These are phyloP conservation scores for Salvator merianae DNA, from an alignment of 2,113 vertebrate species.

Conservation along the genomic window DNA sequence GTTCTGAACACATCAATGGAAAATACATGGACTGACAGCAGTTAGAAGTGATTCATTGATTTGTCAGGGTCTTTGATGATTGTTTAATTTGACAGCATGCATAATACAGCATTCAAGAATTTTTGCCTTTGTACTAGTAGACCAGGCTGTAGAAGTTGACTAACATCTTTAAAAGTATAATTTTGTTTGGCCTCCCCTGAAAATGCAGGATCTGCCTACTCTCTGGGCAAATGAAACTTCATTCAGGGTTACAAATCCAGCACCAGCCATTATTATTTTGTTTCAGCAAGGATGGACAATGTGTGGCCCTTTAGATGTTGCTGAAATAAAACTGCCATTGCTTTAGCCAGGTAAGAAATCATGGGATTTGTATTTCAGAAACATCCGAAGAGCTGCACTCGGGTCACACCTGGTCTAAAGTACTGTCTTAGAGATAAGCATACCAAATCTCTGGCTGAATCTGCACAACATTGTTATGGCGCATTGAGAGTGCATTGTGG, in stretches of 20 bases:
- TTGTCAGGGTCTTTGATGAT: not conserved
- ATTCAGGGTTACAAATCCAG: not conserved
- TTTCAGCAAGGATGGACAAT: not conserved
- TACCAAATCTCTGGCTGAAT: too few relatives aligned
- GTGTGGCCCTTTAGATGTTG: too few relatives aligned
- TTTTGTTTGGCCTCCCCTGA: not conserved
- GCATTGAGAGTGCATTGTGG: too few relatives aligned
- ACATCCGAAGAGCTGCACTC: too few relatives aligned
- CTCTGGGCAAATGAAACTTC: not conserved
- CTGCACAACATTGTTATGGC: too few relatives aligned
- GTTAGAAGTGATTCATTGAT: not conserved
- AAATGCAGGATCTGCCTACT: not conserved
- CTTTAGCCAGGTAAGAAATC: too few relatives aligned
- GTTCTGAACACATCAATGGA: not conserved
- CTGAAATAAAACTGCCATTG: too few relatives aligned
- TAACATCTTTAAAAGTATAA: not conserved
- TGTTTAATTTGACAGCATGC: constrained; percentile 1
- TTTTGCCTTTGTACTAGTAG: not conserved
- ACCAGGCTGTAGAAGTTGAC: not conserved
- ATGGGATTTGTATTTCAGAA: too few relatives aligned
- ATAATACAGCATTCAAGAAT: not conserved
- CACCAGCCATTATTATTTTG: not conserved
- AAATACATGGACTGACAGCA: not conserved
- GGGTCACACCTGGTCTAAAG: too few relatives aligned
- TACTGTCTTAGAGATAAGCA: too few relatives aligned